Percentiles rank a stretch among this genome's conserved stretches.
Evolutionary conservation across 2,113 vertebrate species (phyloP).

Genomic region (Paracanthobrama guichenoti): DNA sequence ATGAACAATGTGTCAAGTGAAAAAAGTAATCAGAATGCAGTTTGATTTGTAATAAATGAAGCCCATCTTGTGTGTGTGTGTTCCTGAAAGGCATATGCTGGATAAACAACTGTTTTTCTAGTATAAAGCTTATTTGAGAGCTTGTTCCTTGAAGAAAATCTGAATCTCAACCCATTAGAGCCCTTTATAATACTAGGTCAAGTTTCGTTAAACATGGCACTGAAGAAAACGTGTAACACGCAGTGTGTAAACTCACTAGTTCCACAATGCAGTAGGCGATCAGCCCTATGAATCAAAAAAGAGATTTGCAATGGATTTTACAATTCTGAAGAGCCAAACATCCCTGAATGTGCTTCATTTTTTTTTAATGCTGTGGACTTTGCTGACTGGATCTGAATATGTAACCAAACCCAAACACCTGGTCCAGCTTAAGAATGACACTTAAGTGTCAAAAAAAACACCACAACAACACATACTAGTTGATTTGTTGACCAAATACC

Average conservation of each 20-base stretch:
- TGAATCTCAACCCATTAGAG: conserved; percentile 17
- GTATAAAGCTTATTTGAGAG: conserved; percentile 17
- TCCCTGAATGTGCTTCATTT: background rate
- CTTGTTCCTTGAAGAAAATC: background rate
- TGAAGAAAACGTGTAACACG: conserved; percentile 30
- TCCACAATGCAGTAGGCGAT: conserved; percentile 11
- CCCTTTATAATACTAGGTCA: conserved; percentile 29
- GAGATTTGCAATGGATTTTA: background rate
- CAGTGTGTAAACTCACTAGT: conserved; percentile 31
- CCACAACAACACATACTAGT: background rate
- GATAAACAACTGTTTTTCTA: background rate
- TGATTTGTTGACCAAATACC: conserved; percentile 16
- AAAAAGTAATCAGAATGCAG: conserved; percentile 34
- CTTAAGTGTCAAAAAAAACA: background rate
- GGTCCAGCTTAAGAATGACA: background rate
- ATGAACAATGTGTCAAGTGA: background rate
- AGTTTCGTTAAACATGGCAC: conserved; percentile 45
- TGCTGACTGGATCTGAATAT: background rate
- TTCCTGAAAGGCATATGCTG: conserved; percentile 29
- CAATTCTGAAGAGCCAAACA: background rate
- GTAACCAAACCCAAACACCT: background rate
- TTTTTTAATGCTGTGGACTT: background rate
- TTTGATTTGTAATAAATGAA: conserved; percentile 19
- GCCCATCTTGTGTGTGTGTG: background rate
- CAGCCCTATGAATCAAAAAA: background rate